phyloP scores from a whole-genome alignment of 2,113 vertebrate genomes.

The Eptesicus fuscus region DNA sequence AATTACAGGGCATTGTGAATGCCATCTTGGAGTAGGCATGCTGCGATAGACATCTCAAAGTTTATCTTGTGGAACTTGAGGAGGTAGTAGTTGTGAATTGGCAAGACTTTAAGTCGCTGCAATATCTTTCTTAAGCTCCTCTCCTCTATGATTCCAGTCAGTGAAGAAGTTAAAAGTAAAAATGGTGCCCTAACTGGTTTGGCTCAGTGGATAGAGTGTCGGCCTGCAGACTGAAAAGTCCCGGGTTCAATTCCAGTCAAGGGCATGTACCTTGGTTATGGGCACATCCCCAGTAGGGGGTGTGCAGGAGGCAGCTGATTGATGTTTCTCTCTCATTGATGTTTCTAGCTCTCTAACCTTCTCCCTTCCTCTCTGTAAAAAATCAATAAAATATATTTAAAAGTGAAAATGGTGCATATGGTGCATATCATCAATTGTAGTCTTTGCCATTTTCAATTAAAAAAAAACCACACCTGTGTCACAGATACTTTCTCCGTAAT shows the following conservation, averaged over 20 bases:
- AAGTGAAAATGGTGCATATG: background rate
- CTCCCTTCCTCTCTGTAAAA: no score
- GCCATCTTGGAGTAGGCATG: background rate
- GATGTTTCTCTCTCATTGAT: no score
- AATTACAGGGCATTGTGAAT: background rate
- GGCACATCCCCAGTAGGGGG: no score
- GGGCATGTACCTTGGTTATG: no score
- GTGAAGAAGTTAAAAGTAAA: background rate
- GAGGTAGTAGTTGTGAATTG: background rate
- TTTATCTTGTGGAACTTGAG: background rate
- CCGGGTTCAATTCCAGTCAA: no score
- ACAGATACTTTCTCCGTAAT: background rate
- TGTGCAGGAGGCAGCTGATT: no score
- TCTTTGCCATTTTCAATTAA: background rate
- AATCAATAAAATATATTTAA: background rate
- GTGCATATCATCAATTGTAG: background rate
- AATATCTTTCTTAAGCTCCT: background rate
- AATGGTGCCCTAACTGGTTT: background rate
- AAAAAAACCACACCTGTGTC: background rate
- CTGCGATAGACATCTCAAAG: background rate
- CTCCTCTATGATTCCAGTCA: background rate
- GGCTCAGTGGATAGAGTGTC: no score
- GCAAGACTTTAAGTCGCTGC: background rate
- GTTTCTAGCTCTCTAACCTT: no score
- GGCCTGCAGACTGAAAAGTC: no score